A percentile compares a stretch with the other conserved stretches of the same genome.
Evolutionary conservation across 2,113 vertebrate genomes (phyloP).

Genomic region (Aleadryas rufinucha): DNA sequence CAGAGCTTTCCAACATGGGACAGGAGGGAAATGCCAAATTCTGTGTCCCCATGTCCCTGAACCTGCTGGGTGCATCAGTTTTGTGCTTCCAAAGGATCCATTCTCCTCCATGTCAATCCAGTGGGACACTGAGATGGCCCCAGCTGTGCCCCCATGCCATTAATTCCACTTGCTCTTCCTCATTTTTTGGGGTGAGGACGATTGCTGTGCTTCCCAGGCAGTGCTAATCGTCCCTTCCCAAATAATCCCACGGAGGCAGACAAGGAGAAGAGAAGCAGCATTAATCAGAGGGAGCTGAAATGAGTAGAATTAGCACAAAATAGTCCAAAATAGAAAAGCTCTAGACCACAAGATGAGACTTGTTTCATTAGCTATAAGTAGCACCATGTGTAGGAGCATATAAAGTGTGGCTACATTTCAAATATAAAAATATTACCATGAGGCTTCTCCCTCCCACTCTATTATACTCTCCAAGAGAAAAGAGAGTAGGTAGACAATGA

Average conservation of each 20-base stretch:
- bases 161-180: background rate
- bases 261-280: background rate
- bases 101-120: background rate
- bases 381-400: constrained; percentile 50
- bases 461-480: constrained; percentile 68
- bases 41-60: background rate
- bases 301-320: constrained; percentile 28
- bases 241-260: background rate
- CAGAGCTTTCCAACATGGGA: background rate
- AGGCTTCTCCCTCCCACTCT: constrained; percentile 64
- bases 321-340: constrained; percentile 23
- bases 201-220: background rate
- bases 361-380: constrained; percentile 59
- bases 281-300: background rate
- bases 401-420: constrained; percentile 65
- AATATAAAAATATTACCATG: constrained; percentile 63
- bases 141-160: background rate
- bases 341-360: constrained; percentile 52
- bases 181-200: background rate
- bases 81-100: background rate
- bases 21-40: background rate
- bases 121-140: background rate
- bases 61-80: background rate
- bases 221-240: background rate
- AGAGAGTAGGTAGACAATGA: constrained; percentile 68